A percentile compares a stretch with the other conserved stretches of the same genome.
These are phyloP conservation scores for Dendroctonus ponderosae DNA, from an alignment of 1,140 invertebrate genomes.

Conservation along the genomic window DNA sequence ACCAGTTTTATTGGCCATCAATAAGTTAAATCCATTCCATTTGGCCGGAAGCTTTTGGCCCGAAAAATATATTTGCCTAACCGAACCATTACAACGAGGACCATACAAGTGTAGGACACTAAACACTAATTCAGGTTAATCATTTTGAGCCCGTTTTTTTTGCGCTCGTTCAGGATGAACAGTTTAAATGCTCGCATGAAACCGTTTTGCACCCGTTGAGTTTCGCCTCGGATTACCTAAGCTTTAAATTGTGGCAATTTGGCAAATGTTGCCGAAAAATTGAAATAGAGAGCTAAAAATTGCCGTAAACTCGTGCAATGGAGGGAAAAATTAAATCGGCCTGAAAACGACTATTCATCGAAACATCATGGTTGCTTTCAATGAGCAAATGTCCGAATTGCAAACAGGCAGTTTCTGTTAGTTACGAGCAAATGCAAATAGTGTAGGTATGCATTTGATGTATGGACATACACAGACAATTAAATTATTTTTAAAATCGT, in stretches of 20 bases:
- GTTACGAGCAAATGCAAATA: too few relatives aligned
- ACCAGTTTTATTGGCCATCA: too few relatives aligned
- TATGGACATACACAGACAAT: too few relatives aligned
- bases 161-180: constrained; percentile 1
- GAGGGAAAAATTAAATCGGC: constrained; percentile 15
- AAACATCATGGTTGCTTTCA: too few relatives aligned
- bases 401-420: too few relatives aligned
- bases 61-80: too few relatives aligned
- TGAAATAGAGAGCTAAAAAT: constrained; percentile 24
- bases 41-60: too few relatives aligned
- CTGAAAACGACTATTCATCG: not conserved
- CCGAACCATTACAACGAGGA: constrained; percentile 1
- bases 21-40: too few relatives aligned
- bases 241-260: constrained; percentile 27
- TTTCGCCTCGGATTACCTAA: constrained; percentile 14
- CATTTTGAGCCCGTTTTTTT: constrained; percentile 13
- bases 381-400: too few relatives aligned
- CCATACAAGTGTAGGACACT: constrained; percentile 4
- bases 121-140: constrained; percentile 17
- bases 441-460: too few relatives aligned
- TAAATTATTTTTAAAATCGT: too few relatives aligned
- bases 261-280: constrained; percentile 25
- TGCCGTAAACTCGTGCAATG: constrained; percentile 10
- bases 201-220: constrained; percentile 13
- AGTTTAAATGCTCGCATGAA: constrained; percentile 15